Conservation (phyloP, 2,888 invertebrate genomes). For the Ametastegia equiseti region DNA sequence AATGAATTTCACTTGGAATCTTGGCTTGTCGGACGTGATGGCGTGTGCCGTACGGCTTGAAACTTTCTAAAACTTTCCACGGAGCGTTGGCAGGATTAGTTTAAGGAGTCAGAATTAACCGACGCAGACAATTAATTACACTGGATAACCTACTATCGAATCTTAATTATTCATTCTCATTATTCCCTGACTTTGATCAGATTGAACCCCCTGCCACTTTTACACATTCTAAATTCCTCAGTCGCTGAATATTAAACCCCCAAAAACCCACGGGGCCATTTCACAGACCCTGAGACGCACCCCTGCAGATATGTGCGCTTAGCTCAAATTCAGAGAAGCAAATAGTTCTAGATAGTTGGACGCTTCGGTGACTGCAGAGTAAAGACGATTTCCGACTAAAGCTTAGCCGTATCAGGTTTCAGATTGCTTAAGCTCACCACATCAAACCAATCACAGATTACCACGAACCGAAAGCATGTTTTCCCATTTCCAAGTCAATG, state of each 20-base stretch:
- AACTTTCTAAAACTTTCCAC: constrained; percentile 11
- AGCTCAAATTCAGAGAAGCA: neutral
- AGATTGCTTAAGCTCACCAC: constrained; percentile 2
- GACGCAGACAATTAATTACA: constrained; percentile 18
- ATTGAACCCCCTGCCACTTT: neutral
- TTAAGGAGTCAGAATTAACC: constrained; percentile 27
- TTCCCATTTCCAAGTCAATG: neutral
- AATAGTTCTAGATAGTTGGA: neutral
- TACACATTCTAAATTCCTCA: neutral
- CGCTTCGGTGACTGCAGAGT: neutral
- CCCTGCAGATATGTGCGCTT: neutral
- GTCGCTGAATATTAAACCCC: neutral
- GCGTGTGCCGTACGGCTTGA: constrained; percentile 26
- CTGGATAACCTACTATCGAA: neutral
- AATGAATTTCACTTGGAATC: constrained; percentile 25
- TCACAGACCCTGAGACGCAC: too few species aligned
- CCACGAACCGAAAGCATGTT: neutral
- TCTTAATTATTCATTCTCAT: neutral
- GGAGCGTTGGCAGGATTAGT: neutral
- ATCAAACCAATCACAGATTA: neutral
- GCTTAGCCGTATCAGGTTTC: neutral
- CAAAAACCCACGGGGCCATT: neutral
- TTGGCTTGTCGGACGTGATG: constrained; percentile 22
- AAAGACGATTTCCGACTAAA: neutral
- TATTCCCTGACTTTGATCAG: neutral